Evolutionary conservation across 1,140 invertebrate species (phyloP), one percentile per base, ranked within the genome.

Genomic region (Schlechtendalia chinensis): DNA sequence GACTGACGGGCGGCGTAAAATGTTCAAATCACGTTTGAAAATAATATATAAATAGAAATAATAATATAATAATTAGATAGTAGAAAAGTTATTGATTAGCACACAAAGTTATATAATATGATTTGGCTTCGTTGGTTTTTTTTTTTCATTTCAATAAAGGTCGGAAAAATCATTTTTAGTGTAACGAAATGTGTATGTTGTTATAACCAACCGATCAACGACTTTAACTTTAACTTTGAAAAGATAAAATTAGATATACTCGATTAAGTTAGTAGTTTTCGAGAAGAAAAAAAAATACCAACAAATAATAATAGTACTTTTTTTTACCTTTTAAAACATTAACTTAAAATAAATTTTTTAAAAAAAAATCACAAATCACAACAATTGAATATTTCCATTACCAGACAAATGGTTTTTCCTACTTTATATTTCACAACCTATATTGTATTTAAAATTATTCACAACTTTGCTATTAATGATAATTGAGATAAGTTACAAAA

Each of bases 391-490:
- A 72, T 12, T 69, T 24, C 22, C 22, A 69, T 29, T 54, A 54
- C 17, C 4, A n/a, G 24, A 54, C 16, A 72, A 72, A 32, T 29
- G 29, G 14, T 14, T 29, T 27, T 54, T 53, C 5, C 50, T 72
- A 12, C n/a, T 54, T 54, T 14, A 53, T 54, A 27, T 54, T 72
- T 72, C 69, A 54, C 69, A 54, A 72, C 69, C 69, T 54, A 72
- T 54, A 54, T 32, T 53, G 24, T 50, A 69, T 53, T 72, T 54
- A 72, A 72, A 72, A 72, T 54, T 53, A 53, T 72, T 54, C 69
- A 72, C 69, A 72, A 72, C 69, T 29, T 72, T 19, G 29, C 47
- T 54, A 29, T 12, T 19, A 71, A 47, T 29, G 24, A 61, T 61
- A 61, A 56, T 5, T 27, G 8, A 39, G 3, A 39, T 4, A 39